These are phyloP conservation scores for Lasius fuliginosus DNA, from an alignment of 2,888 invertebrate genomes.

Conservation along the genomic window DNA sequence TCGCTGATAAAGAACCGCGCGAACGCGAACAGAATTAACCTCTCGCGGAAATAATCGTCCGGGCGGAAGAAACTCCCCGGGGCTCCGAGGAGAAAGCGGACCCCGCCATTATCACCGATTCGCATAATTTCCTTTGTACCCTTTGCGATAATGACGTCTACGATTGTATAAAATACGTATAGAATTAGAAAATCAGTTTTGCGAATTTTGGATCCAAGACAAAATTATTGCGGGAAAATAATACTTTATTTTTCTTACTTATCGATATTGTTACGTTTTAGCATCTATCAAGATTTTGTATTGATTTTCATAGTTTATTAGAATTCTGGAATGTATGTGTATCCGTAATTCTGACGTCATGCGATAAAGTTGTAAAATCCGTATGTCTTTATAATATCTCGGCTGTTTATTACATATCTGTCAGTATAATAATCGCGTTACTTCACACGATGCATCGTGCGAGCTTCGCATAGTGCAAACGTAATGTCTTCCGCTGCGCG, in stretches of 20 bases:
- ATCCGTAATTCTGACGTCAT: background rate
- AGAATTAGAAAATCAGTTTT: background rate
- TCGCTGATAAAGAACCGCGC: constrained; percentile 23
- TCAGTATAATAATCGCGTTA: constrained; percentile 13
- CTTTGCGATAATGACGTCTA: constrained; percentile 5
- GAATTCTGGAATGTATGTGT: background rate
- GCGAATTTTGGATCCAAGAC: background rate
- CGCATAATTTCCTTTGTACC: constrained; percentile 10
- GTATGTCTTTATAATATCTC: background rate
- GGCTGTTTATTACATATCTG: constrained; percentile 25
- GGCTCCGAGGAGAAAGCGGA: background rate
- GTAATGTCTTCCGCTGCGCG: constrained; percentile 37
- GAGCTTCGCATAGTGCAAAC: constrained; percentile 47
- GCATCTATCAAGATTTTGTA: background rate
- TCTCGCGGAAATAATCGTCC: background rate
- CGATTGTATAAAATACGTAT: background rate
- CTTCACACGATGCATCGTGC: constrained; percentile 29
- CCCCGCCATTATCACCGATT: constrained; percentile 11
- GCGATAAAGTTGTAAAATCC: constrained; percentile 18
- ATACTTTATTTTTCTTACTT: background rate
- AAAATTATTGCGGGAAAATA: too few species aligned
- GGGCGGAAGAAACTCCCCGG: background rate
- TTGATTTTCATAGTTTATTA: background rate
- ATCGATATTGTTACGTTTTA: background rate
- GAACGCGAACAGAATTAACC: constrained; percentile 22